These are phyloP conservation scores for Nymphalis urticae DNA, from an alignment of 2,888 invertebrate genomes.

Conservation along the genomic window DNA sequence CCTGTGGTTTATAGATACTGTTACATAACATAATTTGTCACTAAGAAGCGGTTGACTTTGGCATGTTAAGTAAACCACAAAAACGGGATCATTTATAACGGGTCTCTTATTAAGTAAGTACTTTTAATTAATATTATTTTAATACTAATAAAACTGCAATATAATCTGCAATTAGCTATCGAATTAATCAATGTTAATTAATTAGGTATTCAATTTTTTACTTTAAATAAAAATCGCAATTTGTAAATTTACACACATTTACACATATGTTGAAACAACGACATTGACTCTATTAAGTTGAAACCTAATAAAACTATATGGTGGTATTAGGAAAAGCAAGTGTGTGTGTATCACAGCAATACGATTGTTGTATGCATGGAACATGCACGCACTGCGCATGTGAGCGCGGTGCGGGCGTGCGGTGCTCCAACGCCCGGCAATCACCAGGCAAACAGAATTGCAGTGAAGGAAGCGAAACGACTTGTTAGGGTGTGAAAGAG, in stretches of 20 bases:
- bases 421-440: conserved; percentile 73
- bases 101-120: conserved; percentile 40
- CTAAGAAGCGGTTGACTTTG: conserved; percentile 44
- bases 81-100: conserved; percentile 50
- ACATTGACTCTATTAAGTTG: conserved; percentile 9
- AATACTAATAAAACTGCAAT: conserved; percentile 7
- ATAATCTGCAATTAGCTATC: conserved; percentile 18
- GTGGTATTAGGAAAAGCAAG: conserved; percentile 12
- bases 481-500: conserved; percentile 44
- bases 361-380: conserved; percentile 21
- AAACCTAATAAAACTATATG: conserved; percentile 5
- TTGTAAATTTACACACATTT: not conserved
- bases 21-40: conserved; percentile 51
- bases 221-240: too few relatives aligned
- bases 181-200: not conserved
- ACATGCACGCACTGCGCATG: conserved; percentile 64
- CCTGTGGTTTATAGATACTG: conserved; percentile 50
- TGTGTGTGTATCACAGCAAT: conserved; percentile 23
- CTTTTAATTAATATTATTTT: conserved; percentile 21
- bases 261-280: not conserved
- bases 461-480: conserved; percentile 40
- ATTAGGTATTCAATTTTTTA: too few relatives aligned
- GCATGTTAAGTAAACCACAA: conserved; percentile 52
- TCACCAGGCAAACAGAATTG: conserved; percentile 66
- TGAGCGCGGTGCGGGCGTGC: conserved; percentile 78